Evolutionary conservation across 2,113 vertebrate genomes (phyloP), one percentile per base, ranked within the genome.

Genomic region (Odocoileus virginianus): DNA sequence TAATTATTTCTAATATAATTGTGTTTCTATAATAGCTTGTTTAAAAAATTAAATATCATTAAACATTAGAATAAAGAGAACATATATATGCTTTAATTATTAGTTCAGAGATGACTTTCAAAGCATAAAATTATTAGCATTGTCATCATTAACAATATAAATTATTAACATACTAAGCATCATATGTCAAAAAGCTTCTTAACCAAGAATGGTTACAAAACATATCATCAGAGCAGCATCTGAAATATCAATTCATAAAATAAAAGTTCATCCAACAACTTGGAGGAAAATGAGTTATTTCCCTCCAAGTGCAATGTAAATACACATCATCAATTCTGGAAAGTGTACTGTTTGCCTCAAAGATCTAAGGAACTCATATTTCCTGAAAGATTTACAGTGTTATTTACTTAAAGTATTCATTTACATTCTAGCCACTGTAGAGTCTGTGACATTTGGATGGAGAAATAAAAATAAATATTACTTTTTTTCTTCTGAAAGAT

Each of bases 371-470:
- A 93, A 93, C 33, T 93, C 25, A 54, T 71, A 54, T 81, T 83
- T 96, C 92, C 97, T 96, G 52, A 87, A 96, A 91, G 91, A 95
- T 96, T 86, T 95, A 71, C 60, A 88, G 4, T 95, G 67, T 50
- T 95, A 95, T 97, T 98, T 97, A 95, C 89, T 94, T 93, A 92
- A 95, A 89, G n/a, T 87, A 94, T 96, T 93, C 55, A 98, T 96
- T 95, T 92, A 93, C 30, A 97, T 83, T 96, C 96, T 87, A 97
- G 83, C 30, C 71, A 40, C 87, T 91, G 60, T 89, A 95, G 43
- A 58, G 55, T 88, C 94, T 91, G 57, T 97, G 91, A 86, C 97
- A 91, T 87, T 94, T 95, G 25, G 91, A 95, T 94, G 52, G 64
- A 92, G 30, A 84, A 97, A 95, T 79, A 93, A 94, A 97, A 95